These are phyloP conservation scores for Griposia aprilina DNA, from an alignment of 2,888 invertebrate genomes.

Conservation along the genomic window DNA sequence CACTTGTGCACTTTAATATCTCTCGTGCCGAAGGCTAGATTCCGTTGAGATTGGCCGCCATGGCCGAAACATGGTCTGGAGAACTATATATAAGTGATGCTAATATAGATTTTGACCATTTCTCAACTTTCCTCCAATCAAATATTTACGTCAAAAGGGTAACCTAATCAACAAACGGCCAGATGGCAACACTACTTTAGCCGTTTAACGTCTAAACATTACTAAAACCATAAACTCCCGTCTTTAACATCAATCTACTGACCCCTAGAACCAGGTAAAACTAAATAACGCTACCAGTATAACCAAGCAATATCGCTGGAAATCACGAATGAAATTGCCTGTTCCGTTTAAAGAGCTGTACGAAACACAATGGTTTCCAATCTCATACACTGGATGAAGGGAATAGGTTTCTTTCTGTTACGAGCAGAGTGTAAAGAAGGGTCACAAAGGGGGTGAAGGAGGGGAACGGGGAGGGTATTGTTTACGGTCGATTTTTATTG, in stretches of 20 bases:
- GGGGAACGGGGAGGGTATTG: not conserved
- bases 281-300: not conserved
- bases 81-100: too few species aligned
- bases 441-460: not conserved
- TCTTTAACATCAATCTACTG: not conserved
- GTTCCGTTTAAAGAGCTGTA: conserved; percentile 37
- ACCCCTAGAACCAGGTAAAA: conserved; percentile 14
- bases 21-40: too few species aligned
- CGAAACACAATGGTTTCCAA: conserved; percentile 48
- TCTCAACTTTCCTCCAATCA: too few species aligned
- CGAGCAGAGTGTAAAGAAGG: conserved; percentile 34
- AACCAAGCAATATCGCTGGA: conserved; percentile 13
- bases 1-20: too few species aligned
- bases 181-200: not conserved
- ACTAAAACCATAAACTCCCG: not conserved
- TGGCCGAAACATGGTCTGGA: too few species aligned
- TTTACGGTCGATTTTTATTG: conserved; percentile 37
- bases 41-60: too few species aligned
- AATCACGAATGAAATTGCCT: conserved; percentile 39
- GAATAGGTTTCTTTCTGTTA: conserved; percentile 45
- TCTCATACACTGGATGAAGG: conserved; percentile 21
- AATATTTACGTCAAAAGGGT: too few species aligned
- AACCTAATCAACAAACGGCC: not conserved
- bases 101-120: too few species aligned
- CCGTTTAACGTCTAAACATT: not conserved